Evolutionary conservation across 2,888 invertebrate species (phyloP).

Genomic region (Listrodromus nycthemerus): DNA sequence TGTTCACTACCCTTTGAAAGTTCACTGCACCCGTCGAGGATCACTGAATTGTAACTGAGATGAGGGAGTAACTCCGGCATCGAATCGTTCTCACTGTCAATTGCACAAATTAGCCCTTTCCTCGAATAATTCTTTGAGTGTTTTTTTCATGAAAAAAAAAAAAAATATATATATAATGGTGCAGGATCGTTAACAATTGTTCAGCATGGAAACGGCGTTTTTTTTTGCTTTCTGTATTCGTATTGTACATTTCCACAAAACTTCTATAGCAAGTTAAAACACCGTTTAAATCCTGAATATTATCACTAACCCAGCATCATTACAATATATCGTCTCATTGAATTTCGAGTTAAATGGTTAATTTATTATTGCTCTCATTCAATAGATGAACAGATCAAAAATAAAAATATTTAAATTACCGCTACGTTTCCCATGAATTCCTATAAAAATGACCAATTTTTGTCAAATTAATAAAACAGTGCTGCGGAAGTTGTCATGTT

Average conservation of each 20-base stretch:
- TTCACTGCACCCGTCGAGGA: slow-evolving; percentile 47
- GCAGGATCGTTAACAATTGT: neutral
- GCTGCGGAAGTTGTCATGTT: neutral
- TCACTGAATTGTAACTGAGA: slow-evolving; percentile 51
- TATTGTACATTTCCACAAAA: neutral
- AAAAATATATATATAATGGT: neutral
- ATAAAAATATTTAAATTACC: neutral
- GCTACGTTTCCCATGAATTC: neutral
- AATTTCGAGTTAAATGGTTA: neutral
- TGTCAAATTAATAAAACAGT: neutral
- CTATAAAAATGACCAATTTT: neutral
- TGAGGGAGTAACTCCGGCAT: slow-evolving; percentile 5
- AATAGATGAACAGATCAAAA: neutral
- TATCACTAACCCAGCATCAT: neutral
- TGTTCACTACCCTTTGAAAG: slow-evolving; percentile 27
- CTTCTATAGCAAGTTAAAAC: neutral
- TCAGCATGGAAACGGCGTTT: neutral
- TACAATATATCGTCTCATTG: neutral
- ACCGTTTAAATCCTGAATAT: neutral
- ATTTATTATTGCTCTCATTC: neutral
- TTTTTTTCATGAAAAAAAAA: too few relatives aligned
- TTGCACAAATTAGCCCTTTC: slow-evolving; percentile 4
- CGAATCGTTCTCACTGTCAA: slow-evolving; percentile 17
- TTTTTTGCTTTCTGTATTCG: neutral
- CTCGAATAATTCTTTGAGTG: neutral